Conservation (phyloP, 2,888 invertebrate species). For the Periphyllus acericola region DNA sequence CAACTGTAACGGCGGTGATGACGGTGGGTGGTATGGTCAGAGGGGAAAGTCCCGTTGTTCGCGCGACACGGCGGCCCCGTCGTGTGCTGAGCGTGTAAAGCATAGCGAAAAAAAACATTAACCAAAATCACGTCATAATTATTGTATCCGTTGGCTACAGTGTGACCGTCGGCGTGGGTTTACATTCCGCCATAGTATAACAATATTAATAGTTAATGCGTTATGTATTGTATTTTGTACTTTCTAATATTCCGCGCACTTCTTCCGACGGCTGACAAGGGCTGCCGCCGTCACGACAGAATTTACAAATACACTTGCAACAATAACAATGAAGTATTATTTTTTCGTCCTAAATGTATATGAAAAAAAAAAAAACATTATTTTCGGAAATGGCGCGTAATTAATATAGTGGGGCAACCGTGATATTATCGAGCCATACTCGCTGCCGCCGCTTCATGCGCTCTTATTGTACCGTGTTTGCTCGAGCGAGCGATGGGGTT, state of each 20-base stretch:
- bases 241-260: conserved; percentile 13
- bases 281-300: background rate
- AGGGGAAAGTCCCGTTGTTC: conserved; percentile 58
- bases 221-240: background rate
- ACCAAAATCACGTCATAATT: conserved; percentile 44
- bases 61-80: background rate
- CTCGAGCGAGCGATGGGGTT: background rate
- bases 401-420: background rate
- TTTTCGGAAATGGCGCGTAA: background rate
- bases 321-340: background rate
- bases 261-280: background rate
- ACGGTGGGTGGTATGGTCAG: conserved; percentile 5
- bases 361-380: background rate
- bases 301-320: background rate
- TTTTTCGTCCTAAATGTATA: background rate
- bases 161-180: conserved; percentile 12
- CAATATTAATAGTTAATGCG: background rate
- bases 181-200: conserved; percentile 28
- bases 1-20: conserved; percentile 37
- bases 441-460: background rate
- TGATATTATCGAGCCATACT: conserved; percentile 29
- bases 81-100: background rate
- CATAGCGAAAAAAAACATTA: background rate
- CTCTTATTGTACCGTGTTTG: background rate
- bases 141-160: conserved; percentile 54